Base-by-base conservation (phyloP, 2,888 invertebrate genomes). In the Anodontia alba region DNA sequence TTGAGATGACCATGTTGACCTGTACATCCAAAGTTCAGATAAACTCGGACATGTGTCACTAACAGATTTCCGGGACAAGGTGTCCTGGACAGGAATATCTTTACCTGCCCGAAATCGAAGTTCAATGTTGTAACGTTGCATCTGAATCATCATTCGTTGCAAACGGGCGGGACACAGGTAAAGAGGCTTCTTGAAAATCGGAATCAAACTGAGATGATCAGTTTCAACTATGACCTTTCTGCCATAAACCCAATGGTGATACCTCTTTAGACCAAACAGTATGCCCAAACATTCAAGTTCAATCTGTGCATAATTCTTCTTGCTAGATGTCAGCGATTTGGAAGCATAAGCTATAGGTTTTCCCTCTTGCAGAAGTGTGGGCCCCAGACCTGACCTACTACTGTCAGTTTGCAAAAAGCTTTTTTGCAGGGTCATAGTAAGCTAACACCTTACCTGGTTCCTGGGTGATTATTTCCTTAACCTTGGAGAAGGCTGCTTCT, bases 121-220 rank as follows among this genome's bases (percentile, higher is more conserved):
- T 36, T 80, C 73, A 49, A 80, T 46, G 49, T 84, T 76, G 57
- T 79, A 85, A 5, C 49, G 51, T 66, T 81, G 74, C 26, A 81
- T 31, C 26, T 77, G 73, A 23, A 84, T 54, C 26, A 81, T 42
- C 81, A 80, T 80, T 3, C 83, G 51, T 62, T 87, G 84, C 31
- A 86, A 43, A 0, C 80, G 62, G 23, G 77, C 68, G 17, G 78
- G 73, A 0, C 54, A 23, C 1, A 23, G 12, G 51, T 79, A 8
- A 0, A 83, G 31, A 15, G 62, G 68, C 66, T 85, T 85, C 33
- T 75, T 80, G 33, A 78, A 57, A 26, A 83, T 83, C 5, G 68
- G 31, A 26, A 83, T 43, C 42, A 83, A 57, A 17, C 74, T 80
- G 23, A 78, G 49, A 43, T 85, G 82, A 68, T 83, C 83, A 10